Evolutionary conservation across 2,797 vertebrate genomes (phyloP), one percentile per base, ranked within the genome.

Genomic region (Paratrypauchen microcephalus): DNA sequence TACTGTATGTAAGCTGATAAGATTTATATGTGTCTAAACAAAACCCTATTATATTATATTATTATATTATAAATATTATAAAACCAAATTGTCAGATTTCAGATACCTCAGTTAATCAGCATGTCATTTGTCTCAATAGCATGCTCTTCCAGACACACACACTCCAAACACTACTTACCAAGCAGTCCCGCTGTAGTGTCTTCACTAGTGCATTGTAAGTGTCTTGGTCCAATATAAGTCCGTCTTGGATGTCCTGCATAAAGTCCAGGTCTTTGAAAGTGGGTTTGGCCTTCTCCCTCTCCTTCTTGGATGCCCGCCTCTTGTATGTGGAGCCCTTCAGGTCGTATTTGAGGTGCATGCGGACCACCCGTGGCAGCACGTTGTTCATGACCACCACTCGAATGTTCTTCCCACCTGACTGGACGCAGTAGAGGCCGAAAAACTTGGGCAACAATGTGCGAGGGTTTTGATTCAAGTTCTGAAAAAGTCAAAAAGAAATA

Each of bases 381-480:
- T 99, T 99, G 94, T 99, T 99, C 97, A 99, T 99, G 69, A 99
- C 97, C 4, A 96, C 97, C 79, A 99, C 92, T 0, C 97, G 96
- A 86, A 99, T 99, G 89, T 99, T 99, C 91, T 99, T 99, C 62
- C 97, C 97, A 0, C 97, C 97, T 0, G 97, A 99, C 74, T 99
- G 97, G 83, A 99, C 95, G 0, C 97, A 99, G 90, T 99, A 99
- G 63, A 99, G 95, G 79, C 97, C 97, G 0, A 98, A 99, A 69
- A 99, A 99, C 90, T 99, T 99, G 71, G 97, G 97, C 86, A 99
- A 93, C 86, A 99, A 90, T 0, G 97, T 99, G 80, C 97, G 94
- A 1, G 97, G 97, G 87, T 99, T 99, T 92, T 99, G 97, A 89
- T 99, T 99, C 87, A 99, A 91, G 87, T 99, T 99, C 97, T 99